phyloP scores from a whole-genome alignment of 2,888 invertebrate species.

The Mesorhabditis belari region DNA sequence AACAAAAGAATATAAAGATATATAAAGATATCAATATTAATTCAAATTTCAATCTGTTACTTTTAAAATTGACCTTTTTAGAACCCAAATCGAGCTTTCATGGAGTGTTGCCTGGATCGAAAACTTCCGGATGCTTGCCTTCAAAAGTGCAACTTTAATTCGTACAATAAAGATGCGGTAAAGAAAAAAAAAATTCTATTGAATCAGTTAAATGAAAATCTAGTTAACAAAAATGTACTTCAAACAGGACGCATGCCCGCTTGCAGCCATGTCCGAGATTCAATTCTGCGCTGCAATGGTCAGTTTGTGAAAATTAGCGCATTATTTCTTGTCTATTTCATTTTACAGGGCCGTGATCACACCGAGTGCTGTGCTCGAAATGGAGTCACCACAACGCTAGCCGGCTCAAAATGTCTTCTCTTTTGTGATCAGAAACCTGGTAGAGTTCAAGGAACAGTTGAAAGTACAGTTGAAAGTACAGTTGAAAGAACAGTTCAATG shows the following conservation, averaged over 20 bases:
- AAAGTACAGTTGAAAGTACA: too few species aligned
- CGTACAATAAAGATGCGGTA: slow-evolving; percentile 39
- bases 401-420: slow-evolving; percentile 42
- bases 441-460: not conserved
- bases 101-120: slow-evolving; percentile 47
- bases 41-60: too few species aligned
- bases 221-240: slow-evolving; percentile 43
- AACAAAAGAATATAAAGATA: not conserved
- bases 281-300: slow-evolving; percentile 48
- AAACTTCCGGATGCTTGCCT: slow-evolving; percentile 48
- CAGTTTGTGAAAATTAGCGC: slow-evolving; percentile 1
- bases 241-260: slow-evolving; percentile 46
- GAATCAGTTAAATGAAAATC: not conserved
- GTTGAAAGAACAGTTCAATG: too few species aligned
- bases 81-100: slow-evolving; percentile 47
- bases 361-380: slow-evolving; percentile 42
- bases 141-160: slow-evolving; percentile 36
- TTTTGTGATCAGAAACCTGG: slow-evolving; percentile 49
- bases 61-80: slow-evolving; percentile 17
- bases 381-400: slow-evolving; percentile 46
- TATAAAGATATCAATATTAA: too few species aligned
- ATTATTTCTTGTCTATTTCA: not conserved
- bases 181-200: not conserved
- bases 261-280: slow-evolving; percentile 46
- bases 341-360: slow-evolving; percentile 28